Conservation (phyloP, 2,113 vertebrate genomes). For the Pithys albifrons region DNA sequence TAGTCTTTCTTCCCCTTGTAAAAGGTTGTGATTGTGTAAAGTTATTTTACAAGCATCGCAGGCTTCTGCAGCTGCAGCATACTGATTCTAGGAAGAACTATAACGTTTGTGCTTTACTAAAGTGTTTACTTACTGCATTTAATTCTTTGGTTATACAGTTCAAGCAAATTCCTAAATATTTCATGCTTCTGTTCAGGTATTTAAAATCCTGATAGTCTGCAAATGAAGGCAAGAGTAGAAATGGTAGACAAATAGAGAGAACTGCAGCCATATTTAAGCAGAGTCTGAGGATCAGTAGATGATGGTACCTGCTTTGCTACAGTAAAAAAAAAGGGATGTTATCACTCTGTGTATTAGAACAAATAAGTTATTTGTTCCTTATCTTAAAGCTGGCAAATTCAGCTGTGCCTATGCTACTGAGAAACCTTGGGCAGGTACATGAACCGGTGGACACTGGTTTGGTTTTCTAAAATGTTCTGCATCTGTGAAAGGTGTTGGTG, state of each 20-base stretch:
- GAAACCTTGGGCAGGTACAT: background rate
- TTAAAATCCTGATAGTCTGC: background rate
- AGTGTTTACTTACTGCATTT: slow-evolving; percentile 5
- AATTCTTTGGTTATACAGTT: background rate
- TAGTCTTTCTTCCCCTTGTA: background rate
- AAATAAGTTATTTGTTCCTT: background rate
- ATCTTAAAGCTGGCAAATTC: background rate
- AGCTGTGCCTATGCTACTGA: background rate
- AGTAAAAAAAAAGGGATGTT: background rate
- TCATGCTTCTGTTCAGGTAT: background rate
- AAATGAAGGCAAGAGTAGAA: background rate
- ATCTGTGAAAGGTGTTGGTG: background rate
- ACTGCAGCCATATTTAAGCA: background rate
- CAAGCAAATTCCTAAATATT: background rate
- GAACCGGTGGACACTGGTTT: background rate
- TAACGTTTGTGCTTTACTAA: background rate
- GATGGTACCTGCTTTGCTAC: background rate
- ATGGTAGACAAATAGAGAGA: background rate
- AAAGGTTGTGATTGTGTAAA: background rate
- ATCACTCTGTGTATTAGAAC: background rate
- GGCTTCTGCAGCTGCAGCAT: background rate
- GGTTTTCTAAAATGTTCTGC: background rate
- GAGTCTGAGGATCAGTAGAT: background rate
- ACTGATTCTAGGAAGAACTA: background rate
- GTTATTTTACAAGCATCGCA: background rate